Evolutionary conservation across 2,888 invertebrate genomes (phyloP), one percentile per base, ranked within the genome.

Genomic region (Alentia gelatinosa): DNA sequence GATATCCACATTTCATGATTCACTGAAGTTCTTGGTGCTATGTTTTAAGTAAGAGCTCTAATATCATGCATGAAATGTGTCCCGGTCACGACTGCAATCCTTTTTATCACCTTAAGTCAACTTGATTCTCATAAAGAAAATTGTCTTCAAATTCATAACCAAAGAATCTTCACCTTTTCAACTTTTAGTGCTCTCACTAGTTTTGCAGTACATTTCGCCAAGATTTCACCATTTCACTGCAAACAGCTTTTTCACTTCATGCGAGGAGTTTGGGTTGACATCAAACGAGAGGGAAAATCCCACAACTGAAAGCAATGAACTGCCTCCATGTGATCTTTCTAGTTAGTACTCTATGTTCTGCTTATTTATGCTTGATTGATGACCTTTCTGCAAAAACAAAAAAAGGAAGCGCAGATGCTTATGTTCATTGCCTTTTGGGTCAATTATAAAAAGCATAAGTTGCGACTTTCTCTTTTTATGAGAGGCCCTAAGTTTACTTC

Each of bases 11-110:
- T 35, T 33, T 23, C 79, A 79, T 79, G 79, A 35, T 39, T 79
- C 39, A 79, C 79, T 79, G 79, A 35, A 79, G 79, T 39, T 79
- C 79, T 39, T 79, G 79, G 79, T 79, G 79, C 79, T 79, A 79
- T 79, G 39, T 79, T 39, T 39, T 37, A 39, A 79, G 37, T 37
- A 37, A 39, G 37, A 39, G 39, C 39, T 79, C 35, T 79, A 79
- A 35, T 79, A 39, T 35, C 79, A 35, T 79, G 79, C 79, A 79
- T 79, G 35, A 79, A 79, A 79, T 79, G 79, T 79, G 39, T 79
- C 37, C 37, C 35, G 19, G 19, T 56, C 12, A 56, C n/a, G 23
- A 56, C 19, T n/a, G n/a, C n/a, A 12, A n/a, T n/a, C 56, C 9
- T 56, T 56, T 19, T 3, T n/a, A 56, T 56, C 12, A n/a, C 56